These are phyloP conservation scores for Heterotilapia buettikoferi DNA, from an alignment of 2,113 vertebrate genomes.

Conservation along the genomic window DNA sequence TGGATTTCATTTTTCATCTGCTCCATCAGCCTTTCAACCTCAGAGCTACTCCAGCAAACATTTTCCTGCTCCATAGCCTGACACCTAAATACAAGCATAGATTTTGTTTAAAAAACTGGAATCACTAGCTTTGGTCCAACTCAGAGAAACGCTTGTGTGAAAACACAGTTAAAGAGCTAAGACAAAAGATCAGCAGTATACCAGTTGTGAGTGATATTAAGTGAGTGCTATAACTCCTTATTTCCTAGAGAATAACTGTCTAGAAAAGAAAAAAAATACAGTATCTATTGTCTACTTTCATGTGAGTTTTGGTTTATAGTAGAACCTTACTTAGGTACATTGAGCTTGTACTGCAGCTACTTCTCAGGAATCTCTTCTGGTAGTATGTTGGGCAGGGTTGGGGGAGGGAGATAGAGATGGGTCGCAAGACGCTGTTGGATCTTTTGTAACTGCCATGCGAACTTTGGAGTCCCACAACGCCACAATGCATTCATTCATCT, in stretches of 20 bases:
- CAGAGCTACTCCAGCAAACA: not conserved
- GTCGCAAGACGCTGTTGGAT: constrained; percentile 70
- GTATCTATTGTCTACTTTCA: too few species aligned
- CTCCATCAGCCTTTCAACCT: constrained; percentile 24
- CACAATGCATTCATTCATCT: constrained; percentile 79
- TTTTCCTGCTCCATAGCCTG: not conserved
- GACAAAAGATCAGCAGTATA: too few species aligned
- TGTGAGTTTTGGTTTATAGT: too few species aligned
- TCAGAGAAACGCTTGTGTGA: too few species aligned
- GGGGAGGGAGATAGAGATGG: constrained; percentile 61
- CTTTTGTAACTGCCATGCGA: constrained; percentile 63
- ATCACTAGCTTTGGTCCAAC: too few species aligned
- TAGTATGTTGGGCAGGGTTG: constrained; percentile 65
- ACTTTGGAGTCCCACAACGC: constrained; percentile 82
- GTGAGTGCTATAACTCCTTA: too few species aligned
- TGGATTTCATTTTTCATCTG: constrained; percentile 34
- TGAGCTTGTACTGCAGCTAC: constrained; percentile 64
- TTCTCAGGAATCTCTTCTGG: constrained; percentile 83
- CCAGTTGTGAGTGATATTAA: too few species aligned
- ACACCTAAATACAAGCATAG: too few species aligned
- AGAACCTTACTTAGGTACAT: not conserved
- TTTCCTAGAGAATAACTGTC: too few species aligned
- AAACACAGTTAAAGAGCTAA: too few species aligned
- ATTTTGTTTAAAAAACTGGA: too few species aligned
- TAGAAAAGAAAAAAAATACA: too few species aligned